Base-by-base conservation (phyloP, 2,888 invertebrate genomes). In the Merodon equestris region DNA sequence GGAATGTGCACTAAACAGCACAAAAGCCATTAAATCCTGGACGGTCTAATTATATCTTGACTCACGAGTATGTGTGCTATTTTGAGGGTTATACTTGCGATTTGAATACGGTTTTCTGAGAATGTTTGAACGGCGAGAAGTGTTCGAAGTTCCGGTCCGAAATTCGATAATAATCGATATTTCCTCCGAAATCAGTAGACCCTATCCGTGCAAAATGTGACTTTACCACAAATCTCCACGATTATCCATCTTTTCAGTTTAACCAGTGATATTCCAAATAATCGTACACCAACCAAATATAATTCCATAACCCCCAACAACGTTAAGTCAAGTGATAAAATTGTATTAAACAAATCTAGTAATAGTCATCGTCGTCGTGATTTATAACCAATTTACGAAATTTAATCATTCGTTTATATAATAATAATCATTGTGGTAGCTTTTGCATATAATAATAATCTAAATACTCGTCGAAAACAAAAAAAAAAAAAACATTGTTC, bases 381-480 rank as follows among this genome's bases (percentile, higher is more conserved):
- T 27, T 27, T 27, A 27, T 27, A 27, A n/a, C 27, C 7, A 27
- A 27, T 27, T 7, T 27, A 7, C n/a, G n/a, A n/a, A n/a, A n/a
- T n/a, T n/a, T n/a, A n/a, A n/a, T 4, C 27, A 27, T 27, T 27
- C 27, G 15, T 54, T 15, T 45, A 10, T 27, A 38, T 45, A 50
- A 38, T 45, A 50, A 77, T 72, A 67, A 66, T 77, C 67, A 67
- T 77, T 72, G 72, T 67, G 66, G 67, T 63, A 72, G 76, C 72
- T 36, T 63, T 54, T 61, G 48, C 12, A 18, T 50, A 56, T 58
- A 58, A 38, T 17, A 57, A 47, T 14, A 19, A 54, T 40, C 15
- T 18, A 47, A 38, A 48, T 54, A 70, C 48, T 68, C 57, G 18
- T 63, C 61, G 27, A 17, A 50, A 17, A 40, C 47, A 40, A 17